A percentile compares a stretch with the other conserved stretches of the same genome.
Evolutionary conservation across 2,888 invertebrate species (phyloP).

Genomic region (Andrena bucephala): DNA sequence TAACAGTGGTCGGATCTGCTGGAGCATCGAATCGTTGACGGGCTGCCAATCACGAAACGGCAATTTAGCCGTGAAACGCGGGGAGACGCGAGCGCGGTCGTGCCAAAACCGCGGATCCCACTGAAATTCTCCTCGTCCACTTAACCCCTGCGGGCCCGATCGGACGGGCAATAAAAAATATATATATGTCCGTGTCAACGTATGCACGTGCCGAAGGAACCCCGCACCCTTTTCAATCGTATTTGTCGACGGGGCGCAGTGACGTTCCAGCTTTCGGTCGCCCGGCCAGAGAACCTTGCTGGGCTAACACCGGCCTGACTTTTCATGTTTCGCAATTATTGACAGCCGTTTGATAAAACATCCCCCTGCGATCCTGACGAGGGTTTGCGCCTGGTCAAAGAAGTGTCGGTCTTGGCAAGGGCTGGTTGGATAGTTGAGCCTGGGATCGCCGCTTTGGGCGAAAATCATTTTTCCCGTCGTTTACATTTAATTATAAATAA

Average conservation of each 20-base stretch:
- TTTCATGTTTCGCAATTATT: not conserved
- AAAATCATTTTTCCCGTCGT: too few relatives aligned
- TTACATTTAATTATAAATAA: too few relatives aligned
- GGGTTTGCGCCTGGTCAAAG: too few relatives aligned
- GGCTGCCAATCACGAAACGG: constrained; percentile 71
- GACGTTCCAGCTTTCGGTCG: not conserved
- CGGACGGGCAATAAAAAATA: constrained; percentile 19
- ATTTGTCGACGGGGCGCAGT: not conserved
- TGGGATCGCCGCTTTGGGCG: too few relatives aligned
- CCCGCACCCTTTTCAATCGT: constrained; percentile 42
- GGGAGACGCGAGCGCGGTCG: constrained; percentile 63
- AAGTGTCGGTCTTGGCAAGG: too few relatives aligned
- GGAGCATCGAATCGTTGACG: constrained; percentile 68
- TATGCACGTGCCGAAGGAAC: constrained; percentile 23
- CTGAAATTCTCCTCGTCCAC: constrained; percentile 64
- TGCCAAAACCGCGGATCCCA: constrained; percentile 54
- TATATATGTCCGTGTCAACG: constrained; percentile 14
- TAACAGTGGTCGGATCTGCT: constrained; percentile 56
- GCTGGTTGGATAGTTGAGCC: too few relatives aligned
- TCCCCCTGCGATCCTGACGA: not conserved
- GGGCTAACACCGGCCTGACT: not conserved
- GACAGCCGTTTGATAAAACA: not conserved
- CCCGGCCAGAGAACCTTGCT: not conserved
- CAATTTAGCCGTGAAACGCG: constrained; percentile 72
- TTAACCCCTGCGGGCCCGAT: constrained; percentile 51